These are phyloP conservation scores for Caenorhabditis doughertyi DNA, from an alignment of 2,888 invertebrate genomes.

Conservation along the genomic window DNA sequence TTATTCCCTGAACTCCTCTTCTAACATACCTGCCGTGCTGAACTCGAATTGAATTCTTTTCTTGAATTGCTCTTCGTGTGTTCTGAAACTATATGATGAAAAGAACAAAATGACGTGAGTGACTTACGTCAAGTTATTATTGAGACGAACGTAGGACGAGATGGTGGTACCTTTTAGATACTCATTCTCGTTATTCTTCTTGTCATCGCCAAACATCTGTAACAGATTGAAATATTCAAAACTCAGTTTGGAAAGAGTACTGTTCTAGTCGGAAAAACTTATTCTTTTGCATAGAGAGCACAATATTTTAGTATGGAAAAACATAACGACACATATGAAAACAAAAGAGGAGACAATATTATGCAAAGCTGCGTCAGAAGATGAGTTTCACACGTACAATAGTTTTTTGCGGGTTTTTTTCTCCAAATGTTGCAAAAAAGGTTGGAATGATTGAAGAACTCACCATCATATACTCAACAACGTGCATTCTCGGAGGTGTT, in stretches of 20 bases:
- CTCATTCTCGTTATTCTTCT: slow-evolving; percentile 74
- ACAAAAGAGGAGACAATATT: slow-evolving; percentile 35
- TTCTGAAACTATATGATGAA: slow-evolving; percentile 55
- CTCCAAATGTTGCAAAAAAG: not conserved
- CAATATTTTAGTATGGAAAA: slow-evolving; percentile 39
- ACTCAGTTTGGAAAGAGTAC: slow-evolving; percentile 42
- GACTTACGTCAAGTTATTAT: slow-evolving; percentile 76
- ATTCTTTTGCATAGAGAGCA: slow-evolving; percentile 36
- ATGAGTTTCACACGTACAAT: not conserved
- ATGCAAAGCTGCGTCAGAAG: slow-evolving; percentile 46
- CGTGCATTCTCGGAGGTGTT: slow-evolving; percentile 72
- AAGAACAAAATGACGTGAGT: no score
- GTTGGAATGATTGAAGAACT: not conserved
- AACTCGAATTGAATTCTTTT: slow-evolving; percentile 76
- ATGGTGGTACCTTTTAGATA: slow-evolving; percentile 77
- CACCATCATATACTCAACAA: slow-evolving; percentile 78
- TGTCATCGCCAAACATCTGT: slow-evolving; percentile 75
- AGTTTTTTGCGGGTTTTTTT: slow-evolving; percentile 7
- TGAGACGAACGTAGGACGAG: slow-evolving; percentile 78
- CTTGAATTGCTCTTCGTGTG: slow-evolving; percentile 79
- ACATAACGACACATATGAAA: slow-evolving; percentile 39
- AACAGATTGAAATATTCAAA: slow-evolving; percentile 50
- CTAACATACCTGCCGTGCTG: slow-evolving; percentile 67
- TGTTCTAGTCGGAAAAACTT: slow-evolving; percentile 13
- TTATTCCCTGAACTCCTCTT: no score